Evolutionary conservation across 2,888 invertebrate species (phyloP).

Genomic region (Cheilosia vernalis): DNA sequence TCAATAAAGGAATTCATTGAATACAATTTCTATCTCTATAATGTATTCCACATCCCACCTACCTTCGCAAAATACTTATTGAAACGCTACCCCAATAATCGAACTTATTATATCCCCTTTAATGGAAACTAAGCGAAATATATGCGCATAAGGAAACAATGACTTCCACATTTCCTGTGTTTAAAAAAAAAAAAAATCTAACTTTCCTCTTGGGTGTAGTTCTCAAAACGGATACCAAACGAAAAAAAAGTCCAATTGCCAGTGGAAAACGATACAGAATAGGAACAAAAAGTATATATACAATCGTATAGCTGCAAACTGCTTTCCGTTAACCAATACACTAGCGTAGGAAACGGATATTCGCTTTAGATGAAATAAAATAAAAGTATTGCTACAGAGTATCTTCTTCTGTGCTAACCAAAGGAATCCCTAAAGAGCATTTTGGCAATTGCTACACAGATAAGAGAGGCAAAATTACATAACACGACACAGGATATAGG

Average conservation of each 20-base stretch:
- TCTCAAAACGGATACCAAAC: constrained; percentile 4
- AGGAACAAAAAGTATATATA: not conserved
- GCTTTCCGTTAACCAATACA: constrained; percentile 36
- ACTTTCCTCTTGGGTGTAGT: constrained; percentile 42
- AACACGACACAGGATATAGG: constrained; percentile 2
- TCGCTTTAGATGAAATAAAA: constrained; percentile 26
- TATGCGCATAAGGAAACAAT: constrained; percentile 39
- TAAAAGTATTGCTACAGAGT: constrained; percentile 22
- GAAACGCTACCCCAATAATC: constrained; percentile 15
- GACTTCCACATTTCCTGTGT: constrained; percentile 30
- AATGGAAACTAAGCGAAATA: constrained; percentile 5
- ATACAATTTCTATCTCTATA: too few species aligned
- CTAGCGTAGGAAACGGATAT: constrained; percentile 14
- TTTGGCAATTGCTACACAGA: constrained; percentile 56
- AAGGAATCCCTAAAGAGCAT: constrained; percentile 58
- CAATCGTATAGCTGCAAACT: constrained; percentile 9
- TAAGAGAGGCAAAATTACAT: constrained; percentile 47
- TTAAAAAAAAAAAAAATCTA: constrained; percentile 3
- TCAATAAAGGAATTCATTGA: too few species aligned
- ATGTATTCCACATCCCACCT: not conserved
- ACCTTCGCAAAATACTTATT: not conserved
- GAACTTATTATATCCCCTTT: not conserved
- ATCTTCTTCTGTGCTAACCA: constrained; percentile 17
- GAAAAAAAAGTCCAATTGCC: constrained; percentile 30
- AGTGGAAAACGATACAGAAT: constrained; percentile 8